phyloP scores from a whole-genome alignment of 35 echinoderm and acorn worm species.

The Ptychodera flava region DNA sequence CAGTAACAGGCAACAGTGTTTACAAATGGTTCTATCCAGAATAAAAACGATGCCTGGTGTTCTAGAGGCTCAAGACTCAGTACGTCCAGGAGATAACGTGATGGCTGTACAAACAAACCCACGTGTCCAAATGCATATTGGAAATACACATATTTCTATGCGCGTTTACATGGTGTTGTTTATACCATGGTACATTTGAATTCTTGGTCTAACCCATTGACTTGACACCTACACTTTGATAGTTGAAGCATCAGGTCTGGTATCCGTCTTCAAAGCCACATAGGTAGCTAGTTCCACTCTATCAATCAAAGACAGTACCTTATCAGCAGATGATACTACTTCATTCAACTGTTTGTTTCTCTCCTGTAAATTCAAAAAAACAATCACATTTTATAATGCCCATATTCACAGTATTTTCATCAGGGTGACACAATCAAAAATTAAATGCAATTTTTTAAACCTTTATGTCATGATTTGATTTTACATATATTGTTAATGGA shows the following conservation, averaged over 20 bases:
- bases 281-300: conserved; percentile 65
- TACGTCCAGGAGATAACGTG: no score
- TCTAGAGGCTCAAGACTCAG: no score
- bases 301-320: conserved; percentile 77
- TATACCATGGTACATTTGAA: no score
- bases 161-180: no score
- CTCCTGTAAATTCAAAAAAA: conserved; percentile 40
- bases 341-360: conserved; percentile 69
- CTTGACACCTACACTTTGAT: conserved; percentile 95
- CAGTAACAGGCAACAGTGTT: no score
- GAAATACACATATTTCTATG: no score
- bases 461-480: neutral
- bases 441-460: neutral
- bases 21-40: no score
- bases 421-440: no score
- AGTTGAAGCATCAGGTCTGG: conserved; percentile 58
- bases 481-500: neutral
- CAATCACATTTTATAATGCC: neutral
- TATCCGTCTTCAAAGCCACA: conserved; percentile 70
- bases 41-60: no score
- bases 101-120: no score
- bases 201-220: no score
- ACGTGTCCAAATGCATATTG: no score
- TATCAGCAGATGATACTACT: conserved; percentile 56
- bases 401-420: neutral